Evolutionary conservation across 2,888 invertebrate species (phyloP), one percentile per base, ranked within the genome.

Genomic region (Heteropelma amictum): DNA sequence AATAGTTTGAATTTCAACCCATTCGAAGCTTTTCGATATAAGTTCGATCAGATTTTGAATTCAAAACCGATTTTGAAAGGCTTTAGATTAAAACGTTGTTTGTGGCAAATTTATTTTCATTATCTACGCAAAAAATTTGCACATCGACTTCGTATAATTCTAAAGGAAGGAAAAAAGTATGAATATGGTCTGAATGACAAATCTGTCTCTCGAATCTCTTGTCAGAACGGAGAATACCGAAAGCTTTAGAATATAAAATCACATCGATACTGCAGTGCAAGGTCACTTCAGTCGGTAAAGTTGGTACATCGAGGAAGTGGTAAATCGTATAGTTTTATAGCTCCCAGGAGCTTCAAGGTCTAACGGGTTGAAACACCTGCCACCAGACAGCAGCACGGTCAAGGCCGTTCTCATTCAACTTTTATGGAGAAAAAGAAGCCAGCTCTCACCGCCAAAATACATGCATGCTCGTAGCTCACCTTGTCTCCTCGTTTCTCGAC

Each of bases 361-460:
- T 60, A 76, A 28, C 28, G 64, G 67, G 65, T 81, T 76, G 56
- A 56, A 47, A 51, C 45, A 42, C 35, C 42, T 77, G 76, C 77
- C 80, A 56, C 68, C 40, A 84, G 84, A 67, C 80, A 80, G 86
- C 87, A 86, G 86, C 86, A 86, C 84, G 80, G 77, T 83, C 85
- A 86, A 86, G 85, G 85, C 79, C 82, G 67, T 76, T 30, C 40
- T 63, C 56, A 14, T 71, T 10, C n/a, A 26, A 45, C 63, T 19
- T 21, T 12, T 35, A 5, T n/a, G 23, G 19, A 28, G 30, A 53
- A 53, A 42, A 14, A 19, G 30, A 42, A 33, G 12, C 14, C 17
- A 28, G 51, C 64, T 60, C 38, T 47, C 23, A 60, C 45, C 23
- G 12, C 8, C 17, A 12, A 19, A 14, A 12, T 12, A 14, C 30